These are phyloP conservation scores for Nycticorax nycticorax DNA, from an alignment of 2,113 vertebrate genomes.

Conservation along the genomic window DNA sequence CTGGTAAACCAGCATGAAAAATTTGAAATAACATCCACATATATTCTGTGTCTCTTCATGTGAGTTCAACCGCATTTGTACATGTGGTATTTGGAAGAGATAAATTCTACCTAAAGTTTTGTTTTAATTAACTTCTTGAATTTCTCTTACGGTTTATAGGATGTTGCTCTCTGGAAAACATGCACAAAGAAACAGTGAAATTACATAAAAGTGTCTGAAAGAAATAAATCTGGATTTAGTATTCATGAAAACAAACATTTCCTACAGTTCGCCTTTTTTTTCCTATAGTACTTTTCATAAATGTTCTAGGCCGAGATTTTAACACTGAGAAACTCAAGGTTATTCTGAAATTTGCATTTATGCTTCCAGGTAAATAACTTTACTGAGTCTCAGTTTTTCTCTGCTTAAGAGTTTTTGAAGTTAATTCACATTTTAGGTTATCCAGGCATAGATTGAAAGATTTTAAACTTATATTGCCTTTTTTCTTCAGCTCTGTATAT, in stretches of 20 bases:
- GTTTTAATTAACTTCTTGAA: conserved; percentile 13
- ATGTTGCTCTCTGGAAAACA: background rate
- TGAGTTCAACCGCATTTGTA: background rate
- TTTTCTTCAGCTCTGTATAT: background rate
- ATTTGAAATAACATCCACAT: background rate
- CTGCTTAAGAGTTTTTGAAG: background rate
- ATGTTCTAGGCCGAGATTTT: background rate
- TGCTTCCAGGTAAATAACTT: background rate
- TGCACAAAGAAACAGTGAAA: background rate
- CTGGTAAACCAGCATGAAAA: background rate
- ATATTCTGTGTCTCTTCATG: background rate
- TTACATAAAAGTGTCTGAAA: background rate
- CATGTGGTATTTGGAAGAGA: background rate
- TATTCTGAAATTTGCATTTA: background rate
- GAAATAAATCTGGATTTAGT: background rate
- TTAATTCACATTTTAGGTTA: background rate
- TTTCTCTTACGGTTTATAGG: background rate
- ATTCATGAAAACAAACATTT: background rate
- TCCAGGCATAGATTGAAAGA: background rate
- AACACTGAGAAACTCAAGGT: background rate
- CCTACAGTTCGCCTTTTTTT: background rate
- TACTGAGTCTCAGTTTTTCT: background rate
- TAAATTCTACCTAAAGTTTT: background rate
- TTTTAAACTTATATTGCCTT: background rate
- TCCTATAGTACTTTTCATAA: background rate